phyloP scores from a whole-genome alignment of 2,797 vertebrate species.

The Gambusia yucatana region DNA sequence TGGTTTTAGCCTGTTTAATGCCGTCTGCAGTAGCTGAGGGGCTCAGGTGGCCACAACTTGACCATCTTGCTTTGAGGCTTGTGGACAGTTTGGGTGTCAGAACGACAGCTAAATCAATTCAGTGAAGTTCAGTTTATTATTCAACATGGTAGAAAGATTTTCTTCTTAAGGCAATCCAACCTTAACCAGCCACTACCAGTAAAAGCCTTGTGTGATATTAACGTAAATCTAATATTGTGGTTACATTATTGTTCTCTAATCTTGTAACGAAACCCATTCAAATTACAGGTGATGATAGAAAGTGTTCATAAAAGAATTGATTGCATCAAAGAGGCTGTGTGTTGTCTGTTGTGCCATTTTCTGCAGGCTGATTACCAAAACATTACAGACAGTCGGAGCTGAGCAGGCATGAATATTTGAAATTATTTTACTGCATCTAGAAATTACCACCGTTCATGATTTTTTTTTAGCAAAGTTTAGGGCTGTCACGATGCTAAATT shows the following conservation, averaged over 20 bases:
- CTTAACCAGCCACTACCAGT: background rate
- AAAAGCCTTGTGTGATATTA: background rate
- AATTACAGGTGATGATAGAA: background rate
- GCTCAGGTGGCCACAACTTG: slow-evolving; percentile 17
- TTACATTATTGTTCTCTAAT: background rate
- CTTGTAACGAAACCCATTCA: background rate
- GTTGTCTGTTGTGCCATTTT: background rate
- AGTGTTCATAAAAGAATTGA: background rate
- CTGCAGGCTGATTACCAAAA: background rate
- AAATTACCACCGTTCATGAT: background rate
- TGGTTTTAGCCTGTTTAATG: slow-evolving; percentile 44
- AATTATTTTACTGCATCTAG: background rate
- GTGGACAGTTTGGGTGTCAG: background rate
- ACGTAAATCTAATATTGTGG: background rate
- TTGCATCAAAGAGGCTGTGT: background rate
- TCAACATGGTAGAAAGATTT: background rate
- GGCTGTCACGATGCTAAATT: background rate
- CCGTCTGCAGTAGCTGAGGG: slow-evolving; percentile 35
- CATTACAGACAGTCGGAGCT: background rate
- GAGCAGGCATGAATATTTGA: background rate
- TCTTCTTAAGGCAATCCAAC: background rate
- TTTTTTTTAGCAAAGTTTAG: background rate
- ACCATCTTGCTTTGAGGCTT: slow-evolving; percentile 24
- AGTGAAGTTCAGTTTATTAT: background rate
- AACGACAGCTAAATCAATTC: background rate